Base-by-base conservation (phyloP, 2,888 invertebrate genomes). In the Andrena haemorrhoa region DNA sequence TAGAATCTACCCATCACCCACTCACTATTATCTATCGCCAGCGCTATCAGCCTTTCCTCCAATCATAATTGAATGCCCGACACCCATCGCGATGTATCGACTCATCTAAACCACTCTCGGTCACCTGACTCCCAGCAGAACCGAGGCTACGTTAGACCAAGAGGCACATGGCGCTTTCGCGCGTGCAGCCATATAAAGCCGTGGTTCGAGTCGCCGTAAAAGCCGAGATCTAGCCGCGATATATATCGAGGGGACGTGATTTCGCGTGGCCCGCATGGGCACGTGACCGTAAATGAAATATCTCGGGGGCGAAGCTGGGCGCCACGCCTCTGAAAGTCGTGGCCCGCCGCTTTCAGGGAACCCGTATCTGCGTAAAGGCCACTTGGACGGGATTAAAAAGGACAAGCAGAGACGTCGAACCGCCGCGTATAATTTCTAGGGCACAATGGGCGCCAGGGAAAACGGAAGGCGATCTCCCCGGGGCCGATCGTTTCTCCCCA, bases 271-370 rank as follows among this genome's bases (percentile, higher is more conserved):
- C 71, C 72, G 75, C 56, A 64, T 60, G 61, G 73, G 53, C 82
- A 60, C 82, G 81, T 80, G 82, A 83, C 80, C 75, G 82, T 75
- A 73, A 80, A 81, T 75, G 82, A 82, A 82, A 72, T 83, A 83
- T 80, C 72, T 75, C 61, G 70, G 69, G 75, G 76, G 68, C 75
- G 68, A 77, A 33, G 51, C 66, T 29, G 66, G 71, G 86, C 86
- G 86, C 82, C 82, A 82, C 79, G 79, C 79, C 82, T 82, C 79
- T 71, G 70, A 53, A 74, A 74, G 64, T 47, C 58, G 56, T 49
- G 53, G 33, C 60, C 35, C 78, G 31, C 16, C 33, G 72, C 71
- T 83, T 79, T 86, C 73, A 74, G 83, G 76, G 79, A 86, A 85
- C 68, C 71, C 83, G 73, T 73, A 49, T 72, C 56, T 56, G 77